A percentile compares a stretch with the other conserved stretches of the same genome.
These are phyloP conservation scores for Rhizoglyphus robini DNA, from an alignment of 1,140 invertebrate species.

Conservation along the genomic window DNA sequence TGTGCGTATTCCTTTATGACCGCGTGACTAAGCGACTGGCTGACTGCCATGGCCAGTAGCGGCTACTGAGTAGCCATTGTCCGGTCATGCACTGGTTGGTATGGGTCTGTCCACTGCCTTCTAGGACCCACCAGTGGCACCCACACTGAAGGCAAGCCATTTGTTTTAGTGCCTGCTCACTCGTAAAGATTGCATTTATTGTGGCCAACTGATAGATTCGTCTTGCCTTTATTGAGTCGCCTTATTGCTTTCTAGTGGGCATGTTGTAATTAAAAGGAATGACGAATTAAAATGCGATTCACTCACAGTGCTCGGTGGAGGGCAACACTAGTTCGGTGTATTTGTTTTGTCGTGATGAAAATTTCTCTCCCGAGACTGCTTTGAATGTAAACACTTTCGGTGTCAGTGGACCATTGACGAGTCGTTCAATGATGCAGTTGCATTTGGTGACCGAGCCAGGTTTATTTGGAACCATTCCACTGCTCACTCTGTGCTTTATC, in stretches of 20 bases:
- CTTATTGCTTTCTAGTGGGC: not conserved
- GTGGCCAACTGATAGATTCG: not conserved
- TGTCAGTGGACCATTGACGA: not conserved
- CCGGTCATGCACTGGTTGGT: not conserved
- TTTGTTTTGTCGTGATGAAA: too few relatives aligned
- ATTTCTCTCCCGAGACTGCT: too few relatives aligned
- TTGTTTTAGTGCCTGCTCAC: not conserved
- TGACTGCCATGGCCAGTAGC: too few relatives aligned
- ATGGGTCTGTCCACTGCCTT: not conserved
- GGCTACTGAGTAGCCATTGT: not conserved
- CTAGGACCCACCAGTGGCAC: not conserved
- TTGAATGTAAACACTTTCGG: too few relatives aligned
- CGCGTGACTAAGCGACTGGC: not conserved
- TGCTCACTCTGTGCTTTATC: too few relatives aligned
- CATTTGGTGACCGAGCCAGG: not conserved
- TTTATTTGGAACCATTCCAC: not conserved
- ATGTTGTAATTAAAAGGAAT: constrained; percentile 1
- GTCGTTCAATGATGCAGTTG: not conserved
- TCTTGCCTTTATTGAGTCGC: too few relatives aligned
- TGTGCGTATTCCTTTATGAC: not conserved
- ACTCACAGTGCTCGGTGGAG: not conserved
- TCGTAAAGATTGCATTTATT: not conserved
- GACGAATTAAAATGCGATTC: constrained; percentile 10
- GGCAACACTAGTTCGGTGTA: not conserved
- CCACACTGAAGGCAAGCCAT: not conserved